Evolutionary conservation across 2,797 vertebrate species (phyloP).

Genomic region (Astyanax mexicanus): DNA sequence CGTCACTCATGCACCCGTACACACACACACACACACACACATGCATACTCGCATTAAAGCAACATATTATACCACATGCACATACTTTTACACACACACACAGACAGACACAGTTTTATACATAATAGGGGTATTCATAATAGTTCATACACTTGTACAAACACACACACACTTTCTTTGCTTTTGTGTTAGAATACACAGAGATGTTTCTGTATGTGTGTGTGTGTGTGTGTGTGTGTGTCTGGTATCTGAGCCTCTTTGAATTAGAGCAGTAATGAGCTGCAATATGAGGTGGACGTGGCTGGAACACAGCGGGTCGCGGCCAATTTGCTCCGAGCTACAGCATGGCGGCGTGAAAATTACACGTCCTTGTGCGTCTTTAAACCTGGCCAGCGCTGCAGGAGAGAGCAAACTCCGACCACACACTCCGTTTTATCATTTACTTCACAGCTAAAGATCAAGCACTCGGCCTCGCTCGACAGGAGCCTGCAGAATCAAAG

Average conservation of each 20-base stretch:
- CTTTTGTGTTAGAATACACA: slow-evolving; percentile 26
- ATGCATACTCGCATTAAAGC: neutral
- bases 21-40: neutral
- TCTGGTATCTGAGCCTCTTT: slow-evolving; percentile 34
- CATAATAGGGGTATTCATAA: no score
- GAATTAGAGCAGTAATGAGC: slow-evolving; percentile 56
- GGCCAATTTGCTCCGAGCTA: slow-evolving; percentile 47
- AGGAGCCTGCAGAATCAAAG: slow-evolving; percentile 35
- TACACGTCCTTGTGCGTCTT: slow-evolving; percentile 35
- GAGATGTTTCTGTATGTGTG: neutral
- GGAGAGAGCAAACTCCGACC: slow-evolving; percentile 39
- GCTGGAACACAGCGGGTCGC: slow-evolving; percentile 42
- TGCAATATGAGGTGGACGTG: slow-evolving; percentile 47
- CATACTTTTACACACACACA: neutral
- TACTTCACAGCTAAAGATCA: slow-evolving; percentile 48
- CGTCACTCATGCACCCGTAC: slow-evolving; percentile 3
- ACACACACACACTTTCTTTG: neutral
- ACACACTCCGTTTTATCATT: slow-evolving; percentile 43
- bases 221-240: slow-evolving; percentile 30
- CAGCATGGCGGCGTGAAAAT: slow-evolving; percentile 36
- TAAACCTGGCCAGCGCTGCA: slow-evolving; percentile 41
- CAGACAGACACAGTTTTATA: neutral
- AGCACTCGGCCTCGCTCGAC: slow-evolving; percentile 34
- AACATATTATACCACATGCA: neutral
- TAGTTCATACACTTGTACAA: no score